Evolutionary conservation across 2,888 invertebrate species (phyloP).

Genomic region (Belgica antarctica): DNA sequence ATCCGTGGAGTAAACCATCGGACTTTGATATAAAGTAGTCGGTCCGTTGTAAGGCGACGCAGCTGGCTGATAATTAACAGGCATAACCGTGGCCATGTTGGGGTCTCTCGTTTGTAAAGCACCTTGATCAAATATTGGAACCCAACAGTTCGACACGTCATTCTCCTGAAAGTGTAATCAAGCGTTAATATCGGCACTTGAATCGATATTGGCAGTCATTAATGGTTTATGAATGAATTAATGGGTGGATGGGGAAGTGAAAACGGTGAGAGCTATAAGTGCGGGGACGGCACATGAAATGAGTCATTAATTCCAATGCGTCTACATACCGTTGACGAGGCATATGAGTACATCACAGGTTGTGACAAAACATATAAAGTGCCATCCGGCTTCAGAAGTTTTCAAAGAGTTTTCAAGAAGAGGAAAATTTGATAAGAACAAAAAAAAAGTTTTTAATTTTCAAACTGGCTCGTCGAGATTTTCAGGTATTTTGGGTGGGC

Average conservation of each 20-base stretch:
- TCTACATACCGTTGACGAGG: slow-evolving; percentile 45
- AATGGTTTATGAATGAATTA: background rate
- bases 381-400: slow-evolving; percentile 52
- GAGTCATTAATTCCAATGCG: background rate
- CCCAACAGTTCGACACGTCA: slow-evolving; percentile 54
- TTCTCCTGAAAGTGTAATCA: slow-evolving; percentile 49
- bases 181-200: too few species aligned
- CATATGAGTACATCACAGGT: slow-evolving; percentile 55
- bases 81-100: slow-evolving; percentile 50
- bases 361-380: slow-evolving; percentile 55
- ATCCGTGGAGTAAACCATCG: slow-evolving; percentile 53
- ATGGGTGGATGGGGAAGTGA: background rate
- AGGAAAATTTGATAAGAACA: slow-evolving; percentile 12
- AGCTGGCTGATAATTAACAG: slow-evolving; percentile 52
- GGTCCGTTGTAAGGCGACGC: slow-evolving; percentile 50
- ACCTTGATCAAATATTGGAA: slow-evolving; percentile 49
- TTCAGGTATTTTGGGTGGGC: too few species aligned
- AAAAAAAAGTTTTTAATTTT: slow-evolving; percentile 38
- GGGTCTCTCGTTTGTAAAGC: slow-evolving; percentile 38
- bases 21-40: slow-evolving; percentile 53
- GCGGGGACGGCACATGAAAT: background rate
- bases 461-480: background rate
- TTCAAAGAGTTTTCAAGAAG: slow-evolving; percentile 9
- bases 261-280: background rate
- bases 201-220: background rate